These are phyloP conservation scores for Melinopterus prodromus DNA, from an alignment of 2,888 invertebrate genomes.

Conservation along the genomic window DNA sequence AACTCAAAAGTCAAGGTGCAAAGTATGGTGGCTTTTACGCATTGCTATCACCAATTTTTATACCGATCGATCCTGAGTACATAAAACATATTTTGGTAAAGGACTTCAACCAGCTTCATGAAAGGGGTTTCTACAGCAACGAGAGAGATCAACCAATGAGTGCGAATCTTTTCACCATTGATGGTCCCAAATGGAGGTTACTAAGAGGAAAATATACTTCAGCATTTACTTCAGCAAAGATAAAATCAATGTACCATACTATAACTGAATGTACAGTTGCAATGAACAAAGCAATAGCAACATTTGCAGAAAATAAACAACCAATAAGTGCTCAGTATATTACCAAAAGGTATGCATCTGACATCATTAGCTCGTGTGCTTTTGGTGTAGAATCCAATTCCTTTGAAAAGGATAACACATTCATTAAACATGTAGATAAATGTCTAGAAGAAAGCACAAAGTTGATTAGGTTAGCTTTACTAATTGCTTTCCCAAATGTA, in stretches of 20 bases:
- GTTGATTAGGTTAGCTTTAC: not conserved
- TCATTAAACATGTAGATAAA: not conserved
- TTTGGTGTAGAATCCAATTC: not conserved
- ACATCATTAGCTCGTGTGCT: conserved; percentile 4
- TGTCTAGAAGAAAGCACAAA: conserved; percentile 10
- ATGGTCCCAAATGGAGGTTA: conserved; percentile 64
- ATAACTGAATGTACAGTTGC: not conserved
- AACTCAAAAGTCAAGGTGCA: not conserved
- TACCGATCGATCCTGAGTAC: not conserved
- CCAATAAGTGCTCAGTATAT: not conserved
- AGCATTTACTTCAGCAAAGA: conserved; percentile 70
- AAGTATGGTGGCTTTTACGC: conserved; percentile 8
- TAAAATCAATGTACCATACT: conserved; percentile 67
- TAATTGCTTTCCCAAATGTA: not conserved
- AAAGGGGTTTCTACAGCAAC: conserved; percentile 47
- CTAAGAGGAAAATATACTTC: conserved; percentile 69
- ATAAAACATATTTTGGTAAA: conserved; percentile 11
- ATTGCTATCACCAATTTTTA: not conserved
- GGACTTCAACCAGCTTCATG: conserved; percentile 31
- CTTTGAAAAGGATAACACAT: not conserved
- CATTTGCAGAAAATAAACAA: not conserved
- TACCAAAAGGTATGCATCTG: not conserved
- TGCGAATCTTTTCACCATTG: conserved; percentile 63
- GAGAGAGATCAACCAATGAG: conserved; percentile 62
- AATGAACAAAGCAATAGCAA: not conserved